Conservation (phyloP, 92 coral and sea anemone genomes). For the Anthopleura xanthogrammica region DNA sequence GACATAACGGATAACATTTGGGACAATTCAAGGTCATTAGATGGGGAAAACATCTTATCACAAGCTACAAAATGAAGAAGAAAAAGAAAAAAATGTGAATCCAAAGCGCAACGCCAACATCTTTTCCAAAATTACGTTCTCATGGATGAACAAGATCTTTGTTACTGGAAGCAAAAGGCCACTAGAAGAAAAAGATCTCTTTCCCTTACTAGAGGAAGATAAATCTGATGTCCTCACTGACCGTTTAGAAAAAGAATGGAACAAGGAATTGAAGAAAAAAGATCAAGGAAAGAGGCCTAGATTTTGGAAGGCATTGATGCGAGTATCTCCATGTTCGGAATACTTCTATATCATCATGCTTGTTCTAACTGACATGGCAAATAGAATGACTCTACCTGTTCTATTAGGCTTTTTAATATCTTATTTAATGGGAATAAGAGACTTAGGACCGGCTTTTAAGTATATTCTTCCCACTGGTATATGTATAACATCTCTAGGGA, state of each 20-base stretch:
- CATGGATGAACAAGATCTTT: slow-evolving; percentile 92
- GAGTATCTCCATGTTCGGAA: slow-evolving; percentile 77
- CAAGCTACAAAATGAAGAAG: slow-evolving; percentile 62
- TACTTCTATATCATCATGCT: slow-evolving; percentile 64
- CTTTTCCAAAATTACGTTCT: slow-evolving; percentile 70
- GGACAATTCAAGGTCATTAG: not conserved
- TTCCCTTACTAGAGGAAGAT: slow-evolving; percentile 78
- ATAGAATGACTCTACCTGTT: slow-evolving; percentile 84
- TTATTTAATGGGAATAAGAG: slow-evolving; percentile 76
- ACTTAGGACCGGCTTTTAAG: slow-evolving; percentile 67
- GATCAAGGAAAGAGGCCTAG: slow-evolving; percentile 68
- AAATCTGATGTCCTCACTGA: slow-evolving; percentile 78
- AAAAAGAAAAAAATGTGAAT: slow-evolving; percentile 57
- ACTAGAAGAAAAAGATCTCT: slow-evolving; percentile 74
- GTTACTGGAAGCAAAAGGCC: slow-evolving; percentile 77
- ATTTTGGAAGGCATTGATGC: slow-evolving; percentile 88
- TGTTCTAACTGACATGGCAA: slow-evolving; percentile 85
- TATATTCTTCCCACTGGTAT: slow-evolving; percentile 80
- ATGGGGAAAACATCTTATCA: slow-evolving; percentile 74
- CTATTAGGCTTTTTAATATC: slow-evolving; percentile 79
- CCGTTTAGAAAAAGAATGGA: slow-evolving; percentile 71
- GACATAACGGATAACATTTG: not conserved
- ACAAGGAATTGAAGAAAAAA: slow-evolving; percentile 63
- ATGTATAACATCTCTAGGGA: slow-evolving; percentile 76
- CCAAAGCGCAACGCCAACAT: slow-evolving; percentile 76